These are phyloP conservation scores for Pyrgilauda ruficollis DNA, from an alignment of 2,113 vertebrate genomes.

Conservation along the genomic window DNA sequence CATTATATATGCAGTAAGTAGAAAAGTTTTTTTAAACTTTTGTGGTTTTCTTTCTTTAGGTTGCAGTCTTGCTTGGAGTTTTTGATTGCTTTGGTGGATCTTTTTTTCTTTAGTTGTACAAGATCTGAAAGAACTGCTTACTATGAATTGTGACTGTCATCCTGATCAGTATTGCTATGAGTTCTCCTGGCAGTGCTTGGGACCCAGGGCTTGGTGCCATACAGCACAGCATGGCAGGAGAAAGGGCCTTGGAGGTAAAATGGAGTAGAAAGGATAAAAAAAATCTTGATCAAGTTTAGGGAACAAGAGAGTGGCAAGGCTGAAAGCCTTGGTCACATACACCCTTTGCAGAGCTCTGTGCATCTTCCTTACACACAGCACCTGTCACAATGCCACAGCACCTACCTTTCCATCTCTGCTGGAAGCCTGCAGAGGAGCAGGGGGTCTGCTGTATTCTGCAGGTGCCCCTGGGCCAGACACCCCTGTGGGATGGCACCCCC, in stretches of 20 bases:
- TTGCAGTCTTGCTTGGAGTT: not conserved
- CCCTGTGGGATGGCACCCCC: not conserved
- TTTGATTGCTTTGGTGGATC: not conserved
- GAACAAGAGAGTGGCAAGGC: not conserved
- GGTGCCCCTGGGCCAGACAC: fast-evolving
- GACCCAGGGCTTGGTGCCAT: not conserved
- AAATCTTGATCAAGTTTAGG: not conserved
- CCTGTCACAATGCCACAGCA: not conserved
- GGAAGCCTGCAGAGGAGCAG: not conserved
- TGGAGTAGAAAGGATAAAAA: not conserved
- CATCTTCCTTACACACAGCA: not conserved
- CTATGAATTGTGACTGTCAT: not conserved
- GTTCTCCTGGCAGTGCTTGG: not conserved
- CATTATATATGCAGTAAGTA: slow-evolving; percentile 14
- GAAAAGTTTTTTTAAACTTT: not conserved
- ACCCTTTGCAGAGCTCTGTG: not conserved
- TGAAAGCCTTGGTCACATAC: not conserved
- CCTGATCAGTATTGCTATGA: not conserved
- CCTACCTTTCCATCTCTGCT: not conserved
- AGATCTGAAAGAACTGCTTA: not conserved
- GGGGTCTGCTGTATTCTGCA: not conserved
- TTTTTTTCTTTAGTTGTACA: not conserved
- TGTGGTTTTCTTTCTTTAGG: not conserved
- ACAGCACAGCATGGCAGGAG: not conserved
- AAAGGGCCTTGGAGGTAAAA: not conserved